These are phyloP conservation scores for Caenorhabditis sp. DNA, from an alignment of 2,888 invertebrate genomes.

Conservation along the genomic window DNA sequence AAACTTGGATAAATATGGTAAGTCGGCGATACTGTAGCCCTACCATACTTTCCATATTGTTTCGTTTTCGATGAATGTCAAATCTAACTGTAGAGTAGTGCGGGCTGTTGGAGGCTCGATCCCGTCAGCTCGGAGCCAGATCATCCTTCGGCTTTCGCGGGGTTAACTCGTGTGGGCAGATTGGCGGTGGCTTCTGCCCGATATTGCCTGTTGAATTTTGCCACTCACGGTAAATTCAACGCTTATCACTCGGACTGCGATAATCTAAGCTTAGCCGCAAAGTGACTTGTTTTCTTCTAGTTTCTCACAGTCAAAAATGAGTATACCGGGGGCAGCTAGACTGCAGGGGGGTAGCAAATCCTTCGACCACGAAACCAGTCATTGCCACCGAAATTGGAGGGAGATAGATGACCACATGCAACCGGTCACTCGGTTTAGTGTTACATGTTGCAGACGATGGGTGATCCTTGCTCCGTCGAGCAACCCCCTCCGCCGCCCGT, in stretches of 20 bases:
- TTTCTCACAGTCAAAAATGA: neutral
- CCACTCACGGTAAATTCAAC: conserved; percentile 28
- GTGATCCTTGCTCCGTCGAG: conserved; percentile 51
- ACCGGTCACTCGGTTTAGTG: neutral
- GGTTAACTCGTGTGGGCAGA: conserved; percentile 35
- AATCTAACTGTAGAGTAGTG: conserved; percentile 1
- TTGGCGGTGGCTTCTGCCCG: neutral
- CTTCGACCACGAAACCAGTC: conserved; percentile 6
- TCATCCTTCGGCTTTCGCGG: conserved; percentile 7
- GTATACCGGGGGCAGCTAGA: conserved; percentile 5
- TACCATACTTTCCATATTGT: neutral
- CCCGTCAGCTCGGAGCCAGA: neutral
- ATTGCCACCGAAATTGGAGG: no score
- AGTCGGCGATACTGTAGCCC: neutral
- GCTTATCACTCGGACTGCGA: conserved; percentile 8
- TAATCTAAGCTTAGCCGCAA: conserved; percentile 2
- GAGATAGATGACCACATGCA: neutral
- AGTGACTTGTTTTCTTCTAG: conserved; percentile 16
- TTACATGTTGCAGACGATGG: conserved; percentile 43
- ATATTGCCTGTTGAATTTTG: conserved; percentile 22
- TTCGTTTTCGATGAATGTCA: neutral
- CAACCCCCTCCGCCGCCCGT: conserved; percentile 51
- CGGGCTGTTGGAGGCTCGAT: neutral
- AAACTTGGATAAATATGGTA: conserved; percentile 46
- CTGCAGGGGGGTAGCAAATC: conserved; percentile 1